Conservation (phyloP, 2,888 invertebrate species). For the Brachyptera risi region DNA sequence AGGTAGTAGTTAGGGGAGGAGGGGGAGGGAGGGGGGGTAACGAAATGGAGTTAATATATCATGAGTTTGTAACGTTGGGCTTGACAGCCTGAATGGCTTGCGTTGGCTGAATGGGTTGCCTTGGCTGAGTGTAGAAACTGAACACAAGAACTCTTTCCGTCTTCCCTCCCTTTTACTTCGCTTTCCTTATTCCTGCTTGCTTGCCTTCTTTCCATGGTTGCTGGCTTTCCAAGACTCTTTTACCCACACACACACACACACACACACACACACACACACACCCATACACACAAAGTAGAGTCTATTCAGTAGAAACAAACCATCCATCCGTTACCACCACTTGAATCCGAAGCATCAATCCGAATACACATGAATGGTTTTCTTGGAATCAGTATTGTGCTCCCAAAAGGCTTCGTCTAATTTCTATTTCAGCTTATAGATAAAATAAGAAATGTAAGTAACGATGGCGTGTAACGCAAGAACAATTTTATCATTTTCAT, state of each 20-base stretch:
- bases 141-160: not conserved
- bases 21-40: slow-evolving; percentile 28
- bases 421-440: not conserved
- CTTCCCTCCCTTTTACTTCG: too few species aligned
- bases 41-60: slow-evolving; percentile 44
- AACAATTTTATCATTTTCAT: too few species aligned
- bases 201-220: not conserved
- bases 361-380: too few species aligned
- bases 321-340: not conserved
- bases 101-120: not conserved
- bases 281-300: not conserved
- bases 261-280: too few species aligned
- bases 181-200: slow-evolving; percentile 1
- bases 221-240: not conserved
- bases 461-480: too few species aligned
- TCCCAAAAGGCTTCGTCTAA: not conserved
- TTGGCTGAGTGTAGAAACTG: not conserved
- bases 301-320: slow-evolving; percentile 9
- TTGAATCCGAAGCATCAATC: slow-evolving; percentile 3
- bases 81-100: slow-evolving; percentile 43
- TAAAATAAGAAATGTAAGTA: too few species aligned
- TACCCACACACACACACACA: too few species aligned
- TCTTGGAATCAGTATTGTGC: too few species aligned
- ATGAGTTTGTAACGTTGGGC: slow-evolving; percentile 41
- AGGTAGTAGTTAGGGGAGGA: slow-evolving; percentile 9